These are phyloP conservation scores for Chunga burmeisteri DNA, from an alignment of 2,113 vertebrate genomes.

Conservation along the genomic window DNA sequence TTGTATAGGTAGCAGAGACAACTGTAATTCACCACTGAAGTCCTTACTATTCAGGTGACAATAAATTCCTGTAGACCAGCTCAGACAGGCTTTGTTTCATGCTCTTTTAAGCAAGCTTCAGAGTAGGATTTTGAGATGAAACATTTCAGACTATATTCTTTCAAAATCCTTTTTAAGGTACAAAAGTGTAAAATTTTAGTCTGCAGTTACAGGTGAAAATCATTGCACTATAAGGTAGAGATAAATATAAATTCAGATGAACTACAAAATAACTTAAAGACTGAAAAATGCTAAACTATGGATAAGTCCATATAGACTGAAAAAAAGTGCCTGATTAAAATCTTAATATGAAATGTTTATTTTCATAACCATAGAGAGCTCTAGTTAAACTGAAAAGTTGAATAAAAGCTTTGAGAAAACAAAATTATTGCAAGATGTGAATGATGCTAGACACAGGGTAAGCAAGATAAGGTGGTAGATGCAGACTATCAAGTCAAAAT, in stretches of 20 bases:
- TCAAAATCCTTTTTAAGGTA: neutral
- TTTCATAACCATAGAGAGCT: neutral
- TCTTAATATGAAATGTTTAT: neutral
- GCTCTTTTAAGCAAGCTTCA: neutral
- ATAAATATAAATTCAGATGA: neutral
- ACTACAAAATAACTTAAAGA: neutral
- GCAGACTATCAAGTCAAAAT: neutral
- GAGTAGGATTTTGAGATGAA: neutral
- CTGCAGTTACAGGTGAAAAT: neutral
- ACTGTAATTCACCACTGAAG: neutral
- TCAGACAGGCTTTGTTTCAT: neutral
- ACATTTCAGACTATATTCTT: neutral
- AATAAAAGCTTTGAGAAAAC: neutral
- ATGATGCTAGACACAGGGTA: neutral
- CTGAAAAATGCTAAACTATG: neutral
- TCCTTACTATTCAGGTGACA: neutral
- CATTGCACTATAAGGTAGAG: neutral
- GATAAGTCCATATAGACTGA: neutral
- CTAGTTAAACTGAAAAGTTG: neutral
- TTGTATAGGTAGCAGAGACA: neutral
- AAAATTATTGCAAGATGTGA: neutral
- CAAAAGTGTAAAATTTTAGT: neutral
- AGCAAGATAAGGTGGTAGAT: neutral
- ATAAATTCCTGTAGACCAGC: neutral
- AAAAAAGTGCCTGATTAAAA: neutral